Evolutionary conservation across 2,797 vertebrate species (phyloP).

Genomic region (Ctenosaura bakeri): DNA sequence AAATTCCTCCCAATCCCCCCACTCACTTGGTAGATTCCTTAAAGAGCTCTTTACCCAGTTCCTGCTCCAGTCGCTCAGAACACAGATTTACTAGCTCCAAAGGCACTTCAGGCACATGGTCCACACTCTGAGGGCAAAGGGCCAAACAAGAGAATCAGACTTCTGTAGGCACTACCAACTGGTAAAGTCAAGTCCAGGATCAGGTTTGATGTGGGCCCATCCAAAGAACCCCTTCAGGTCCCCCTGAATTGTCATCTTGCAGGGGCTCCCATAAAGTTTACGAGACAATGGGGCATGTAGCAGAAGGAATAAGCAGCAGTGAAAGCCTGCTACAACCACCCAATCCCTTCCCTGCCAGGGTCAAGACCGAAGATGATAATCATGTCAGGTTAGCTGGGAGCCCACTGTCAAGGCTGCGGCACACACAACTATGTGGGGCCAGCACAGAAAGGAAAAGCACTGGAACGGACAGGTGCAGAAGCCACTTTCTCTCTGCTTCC

Average conservation of each 20-base stretch:
- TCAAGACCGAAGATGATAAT: not conserved
- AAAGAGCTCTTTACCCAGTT: conserved; percentile 96
- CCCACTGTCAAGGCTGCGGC: not conserved
- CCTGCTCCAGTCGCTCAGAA: conserved; percentile 87
- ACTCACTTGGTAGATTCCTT: conserved; percentile 95
- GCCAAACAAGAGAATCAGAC: conserved; percentile 26
- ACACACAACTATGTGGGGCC: not conserved
- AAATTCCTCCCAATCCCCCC: conserved; percentile 21
- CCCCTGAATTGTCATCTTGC: not conserved
- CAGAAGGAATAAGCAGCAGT: not conserved
- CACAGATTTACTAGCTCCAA: conserved; percentile 87
- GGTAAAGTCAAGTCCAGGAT: too few species aligned
- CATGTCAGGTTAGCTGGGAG: not conserved
- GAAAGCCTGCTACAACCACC: not conserved
- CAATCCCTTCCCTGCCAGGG: not conserved
- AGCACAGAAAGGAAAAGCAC: not conserved
- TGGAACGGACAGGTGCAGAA: not conserved
- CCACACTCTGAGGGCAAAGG: conserved; percentile 84
- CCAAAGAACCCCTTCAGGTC: not conserved
- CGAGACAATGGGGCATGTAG: not conserved
- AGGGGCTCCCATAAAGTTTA: not conserved
- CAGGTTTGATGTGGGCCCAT: not conserved
- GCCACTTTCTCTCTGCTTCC: not conserved
- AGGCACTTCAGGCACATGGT: conserved; percentile 90
- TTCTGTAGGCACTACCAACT: not conserved